phyloP scores from a whole-genome alignment of 2,888 invertebrate genomes.

The Neoaliturus tenellus region DNA sequence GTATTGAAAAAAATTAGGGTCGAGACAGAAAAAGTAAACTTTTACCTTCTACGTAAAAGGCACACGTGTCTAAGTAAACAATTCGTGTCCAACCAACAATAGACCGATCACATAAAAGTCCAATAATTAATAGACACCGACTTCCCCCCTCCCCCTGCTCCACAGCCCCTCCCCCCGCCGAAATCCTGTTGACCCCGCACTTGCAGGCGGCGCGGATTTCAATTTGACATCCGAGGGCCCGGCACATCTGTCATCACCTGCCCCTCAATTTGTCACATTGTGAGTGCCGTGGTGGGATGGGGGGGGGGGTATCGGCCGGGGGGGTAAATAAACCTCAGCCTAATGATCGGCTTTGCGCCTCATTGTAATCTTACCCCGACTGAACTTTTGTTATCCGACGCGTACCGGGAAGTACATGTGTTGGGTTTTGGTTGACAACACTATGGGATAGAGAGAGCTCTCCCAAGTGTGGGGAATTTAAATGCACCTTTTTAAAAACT shows the following conservation, averaged over 20 bases:
- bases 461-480: no score
- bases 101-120: no score
- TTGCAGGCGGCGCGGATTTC: conserved; percentile 9
- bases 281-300: background rate
- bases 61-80: no score
- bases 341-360: conserved; percentile 22
- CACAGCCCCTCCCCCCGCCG: background rate
- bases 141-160: no score
- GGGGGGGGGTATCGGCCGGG: background rate
- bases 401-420: background rate
- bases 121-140: no score
- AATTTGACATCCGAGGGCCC: background rate
- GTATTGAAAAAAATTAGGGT: no score
- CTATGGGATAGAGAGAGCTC: no score
- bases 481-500: no score
- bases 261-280: conserved; percentile 40
- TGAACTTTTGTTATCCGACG: background rate
- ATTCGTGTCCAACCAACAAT: no score
- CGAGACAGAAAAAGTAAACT: no score
- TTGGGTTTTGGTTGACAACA: no score
- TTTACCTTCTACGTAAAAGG: no score
- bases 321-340: conserved; percentile 15
- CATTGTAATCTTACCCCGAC: conserved; percentile 14
- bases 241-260: conserved; percentile 20
- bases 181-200: background rate